Percentiles rank a stretch among this genome's conserved stretches.
Conservation (phyloP, 1,140 invertebrate species). For the Leptopilina boulardi region DNA sequence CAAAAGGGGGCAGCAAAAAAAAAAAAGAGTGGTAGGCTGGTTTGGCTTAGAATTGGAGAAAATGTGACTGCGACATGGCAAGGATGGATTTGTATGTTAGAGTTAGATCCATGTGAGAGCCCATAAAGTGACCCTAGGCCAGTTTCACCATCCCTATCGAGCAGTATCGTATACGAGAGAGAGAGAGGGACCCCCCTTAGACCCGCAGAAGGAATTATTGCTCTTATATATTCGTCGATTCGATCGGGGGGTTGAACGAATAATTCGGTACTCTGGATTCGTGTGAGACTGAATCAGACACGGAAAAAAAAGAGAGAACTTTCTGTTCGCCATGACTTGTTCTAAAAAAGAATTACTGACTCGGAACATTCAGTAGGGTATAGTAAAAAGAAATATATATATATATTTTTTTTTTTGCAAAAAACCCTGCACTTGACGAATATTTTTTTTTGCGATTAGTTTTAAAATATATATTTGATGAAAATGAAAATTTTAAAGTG, state of each 20-base stretch:
- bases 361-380: constrained; percentile 47
- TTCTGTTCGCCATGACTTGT: constrained; percentile 37
- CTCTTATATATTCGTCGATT: constrained; percentile 73
- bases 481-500: no score
- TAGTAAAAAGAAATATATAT: not conserved
- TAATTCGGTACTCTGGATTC: constrained; percentile 62
- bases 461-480: no score
- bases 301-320: constrained; percentile 50
- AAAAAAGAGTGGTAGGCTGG: constrained; percentile 34
- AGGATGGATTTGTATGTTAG: constrained; percentile 64
- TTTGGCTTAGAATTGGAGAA: constrained; percentile 63
- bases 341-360: constrained; percentile 52
- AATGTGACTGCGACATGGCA: constrained; percentile 59
- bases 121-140: constrained; percentile 73
- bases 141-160: constrained; percentile 52
- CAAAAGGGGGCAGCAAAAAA: constrained; percentile 46
- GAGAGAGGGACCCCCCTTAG: constrained; percentile 49
- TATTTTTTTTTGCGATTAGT: not conserved
- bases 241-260: constrained; percentile 60
- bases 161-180: constrained; percentile 54
- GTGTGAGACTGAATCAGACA: constrained; percentile 51
- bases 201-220: constrained; percentile 70
- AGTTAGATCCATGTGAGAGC: constrained; percentile 67
- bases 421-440: not conserved
- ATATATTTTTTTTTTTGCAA: not conserved